phyloP scores from a whole-genome alignment of 1,140 invertebrate genomes.

The Andricus grossulariae region DNA sequence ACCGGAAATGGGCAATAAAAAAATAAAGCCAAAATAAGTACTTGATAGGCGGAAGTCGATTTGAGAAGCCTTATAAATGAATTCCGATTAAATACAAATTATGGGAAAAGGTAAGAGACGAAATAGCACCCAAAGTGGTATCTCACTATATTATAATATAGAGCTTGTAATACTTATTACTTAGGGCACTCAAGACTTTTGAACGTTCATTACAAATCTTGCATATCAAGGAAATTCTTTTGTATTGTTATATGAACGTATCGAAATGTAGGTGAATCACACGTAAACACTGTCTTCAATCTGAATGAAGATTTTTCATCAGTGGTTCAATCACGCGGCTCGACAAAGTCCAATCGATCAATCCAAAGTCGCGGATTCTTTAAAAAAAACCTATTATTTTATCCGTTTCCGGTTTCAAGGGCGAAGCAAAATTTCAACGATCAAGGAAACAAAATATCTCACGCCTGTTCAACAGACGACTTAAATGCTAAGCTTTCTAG shows the following conservation, averaged over 20 bases:
- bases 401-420: slow-evolving; percentile 71
- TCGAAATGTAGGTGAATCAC: slow-evolving; percentile 50
- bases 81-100: slow-evolving; percentile 16
- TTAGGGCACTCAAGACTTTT: slow-evolving; percentile 62
- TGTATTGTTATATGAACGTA: slow-evolving; percentile 44
- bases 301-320: slow-evolving; percentile 45
- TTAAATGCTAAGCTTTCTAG: slow-evolving; percentile 65
- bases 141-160: slow-evolving; percentile 50
- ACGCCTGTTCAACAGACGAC: slow-evolving; percentile 60
- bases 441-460: slow-evolving; percentile 52
- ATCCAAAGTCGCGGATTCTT: slow-evolving; percentile 22
- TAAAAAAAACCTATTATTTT: slow-evolving; percentile 46
- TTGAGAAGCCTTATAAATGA: not conserved
- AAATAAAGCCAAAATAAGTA: slow-evolving; percentile 50
- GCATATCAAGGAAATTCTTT: slow-evolving; percentile 66
- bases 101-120: slow-evolving; percentile 46
- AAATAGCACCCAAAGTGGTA: slow-evolving; percentile 39
- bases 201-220: slow-evolving; percentile 62
- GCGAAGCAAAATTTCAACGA: slow-evolving; percentile 54
- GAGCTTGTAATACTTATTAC: slow-evolving; percentile 58
- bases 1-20: slow-evolving; percentile 66
- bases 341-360: slow-evolving; percentile 26
- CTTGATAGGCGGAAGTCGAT: slow-evolving; percentile 30
- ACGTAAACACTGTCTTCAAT: slow-evolving; percentile 46
- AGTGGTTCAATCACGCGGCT: slow-evolving; percentile 47